Base-by-base conservation (phyloP, 2,113 vertebrate genomes). In the Verasper variegatus region DNA sequence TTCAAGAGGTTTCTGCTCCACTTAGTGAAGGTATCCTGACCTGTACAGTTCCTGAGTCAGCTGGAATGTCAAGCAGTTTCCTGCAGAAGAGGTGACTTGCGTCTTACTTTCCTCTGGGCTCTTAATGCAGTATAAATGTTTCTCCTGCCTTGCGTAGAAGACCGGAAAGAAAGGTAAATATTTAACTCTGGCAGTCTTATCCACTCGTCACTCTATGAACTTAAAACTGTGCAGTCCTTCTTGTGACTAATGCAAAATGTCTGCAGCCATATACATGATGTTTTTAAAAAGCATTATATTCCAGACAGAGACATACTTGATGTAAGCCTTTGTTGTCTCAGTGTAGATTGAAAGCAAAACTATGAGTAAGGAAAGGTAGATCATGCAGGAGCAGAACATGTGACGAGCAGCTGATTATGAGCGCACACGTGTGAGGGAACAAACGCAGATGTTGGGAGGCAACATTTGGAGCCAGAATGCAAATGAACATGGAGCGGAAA, bases 41-140 rank as follows among this genome's bases (percentile, higher is more conserved):
- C 35, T 69, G 61, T 17, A 12, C 18, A 9, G 31, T 56, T 68
- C 63, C 72, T 71, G 49, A 71, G 63, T 80, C 55, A 76, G 74
- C 45, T 78, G 71, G 60, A 84, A 87, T 80, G 80, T 56, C 56
- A 51, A 71, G 68, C 52, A 58, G 58, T 83, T 81, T 86, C 59
- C 72, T 27, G 42, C 82, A 73, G 69, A 71, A 79, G 70, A 64
- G n/a, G 60, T 68, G 42, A 15, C 37, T 71, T 71, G 51, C 12
- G 1, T 86, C 60, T 58, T 42, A 65, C 54, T 66, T 54, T 74
- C 45, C 15, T 23, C 35, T 5, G 51, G 31, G 5, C 71, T 49
- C 47, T 51, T 61, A 42, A 67, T 79, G 42, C 62, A 67, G 20
- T 59, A 45, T 76, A 86, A 80, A 79, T 20, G 23, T 74, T 77